Conservation (phyloP, 2,888 invertebrate species). For the Pomacea canaliculata region DNA sequence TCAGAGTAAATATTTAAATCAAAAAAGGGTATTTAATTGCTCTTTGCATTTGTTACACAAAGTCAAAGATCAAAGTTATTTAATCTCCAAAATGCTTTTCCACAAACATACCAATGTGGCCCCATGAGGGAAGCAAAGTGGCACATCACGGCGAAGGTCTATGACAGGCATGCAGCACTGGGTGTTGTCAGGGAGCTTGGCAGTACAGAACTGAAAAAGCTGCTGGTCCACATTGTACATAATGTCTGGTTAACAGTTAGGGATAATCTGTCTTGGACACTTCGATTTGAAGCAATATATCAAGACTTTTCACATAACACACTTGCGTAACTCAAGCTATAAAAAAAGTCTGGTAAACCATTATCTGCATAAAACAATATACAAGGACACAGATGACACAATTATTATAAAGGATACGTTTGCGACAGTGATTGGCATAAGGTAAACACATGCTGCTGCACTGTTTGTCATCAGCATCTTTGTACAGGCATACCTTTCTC, state of each 20-base stretch:
- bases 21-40: too few relatives aligned
- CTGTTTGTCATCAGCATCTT: constrained; percentile 55
- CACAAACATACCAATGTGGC: constrained; percentile 64
- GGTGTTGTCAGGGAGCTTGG: constrained; percentile 83
- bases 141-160: constrained; percentile 83
- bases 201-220: constrained; percentile 84
- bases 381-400: too few relatives aligned
- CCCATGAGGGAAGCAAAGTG: constrained; percentile 86
- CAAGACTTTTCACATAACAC: too few relatives aligned
- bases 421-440: constrained; percentile 84
- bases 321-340: too few relatives aligned
- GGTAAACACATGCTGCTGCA: constrained; percentile 76
- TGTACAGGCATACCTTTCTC: constrained; percentile 52
- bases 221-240: constrained; percentile 87
- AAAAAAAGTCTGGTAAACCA: background rate
- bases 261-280: constrained; percentile 24
- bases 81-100: too few relatives aligned
- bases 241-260: constrained; percentile 74
- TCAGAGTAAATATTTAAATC: too few relatives aligned
- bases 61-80: too few relatives aligned
- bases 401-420: constrained; percentile 72
- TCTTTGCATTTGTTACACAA: too few relatives aligned
- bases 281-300: background rate
- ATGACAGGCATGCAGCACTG: constrained; percentile 85
- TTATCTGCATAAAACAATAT: too few relatives aligned